Percentiles rank a stretch among this genome's conserved stretches.
Conservation (phyloP, 2,888 invertebrate genomes). For the Lottia gigantea region DNA sequence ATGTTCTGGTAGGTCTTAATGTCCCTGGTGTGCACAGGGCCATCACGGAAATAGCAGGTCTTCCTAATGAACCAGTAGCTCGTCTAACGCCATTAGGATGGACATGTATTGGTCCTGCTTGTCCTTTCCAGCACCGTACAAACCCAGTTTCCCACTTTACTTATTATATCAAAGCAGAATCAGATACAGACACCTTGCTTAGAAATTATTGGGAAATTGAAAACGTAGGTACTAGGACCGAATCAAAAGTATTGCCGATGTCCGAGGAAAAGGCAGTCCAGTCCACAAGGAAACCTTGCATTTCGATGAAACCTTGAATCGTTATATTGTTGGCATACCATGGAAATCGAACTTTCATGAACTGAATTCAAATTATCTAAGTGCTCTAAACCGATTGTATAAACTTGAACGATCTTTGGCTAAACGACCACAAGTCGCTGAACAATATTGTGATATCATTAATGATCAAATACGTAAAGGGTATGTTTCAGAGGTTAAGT, state of each 20-base stretch:
- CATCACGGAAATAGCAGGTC: background rate
- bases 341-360: background rate
- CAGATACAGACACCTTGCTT: background rate
- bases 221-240: background rate
- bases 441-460: background rate
- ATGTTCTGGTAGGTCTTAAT: too few relatives aligned
- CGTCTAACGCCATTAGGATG: background rate
- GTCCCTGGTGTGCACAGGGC: background rate
- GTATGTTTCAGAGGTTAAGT: background rate
- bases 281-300: background rate
- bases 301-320: background rate
- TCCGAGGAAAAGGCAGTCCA: background rate
- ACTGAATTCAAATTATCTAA: background rate
- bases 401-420: background rate
- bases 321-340: conserved; percentile 3
- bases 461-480: background rate
- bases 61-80: background rate
- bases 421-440: background rate
- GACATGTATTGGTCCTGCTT: background rate
- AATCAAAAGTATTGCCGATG: too few relatives aligned
- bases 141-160: too few relatives aligned
- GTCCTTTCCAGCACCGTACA: background rate
- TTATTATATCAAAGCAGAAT: too few relatives aligned
- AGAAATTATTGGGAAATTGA: background rate
- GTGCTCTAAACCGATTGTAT: background rate